These are phyloP conservation scores for Peromyscus californicus DNA, from an alignment of 2,113 vertebrate genomes.

Conservation along the genomic window DNA sequence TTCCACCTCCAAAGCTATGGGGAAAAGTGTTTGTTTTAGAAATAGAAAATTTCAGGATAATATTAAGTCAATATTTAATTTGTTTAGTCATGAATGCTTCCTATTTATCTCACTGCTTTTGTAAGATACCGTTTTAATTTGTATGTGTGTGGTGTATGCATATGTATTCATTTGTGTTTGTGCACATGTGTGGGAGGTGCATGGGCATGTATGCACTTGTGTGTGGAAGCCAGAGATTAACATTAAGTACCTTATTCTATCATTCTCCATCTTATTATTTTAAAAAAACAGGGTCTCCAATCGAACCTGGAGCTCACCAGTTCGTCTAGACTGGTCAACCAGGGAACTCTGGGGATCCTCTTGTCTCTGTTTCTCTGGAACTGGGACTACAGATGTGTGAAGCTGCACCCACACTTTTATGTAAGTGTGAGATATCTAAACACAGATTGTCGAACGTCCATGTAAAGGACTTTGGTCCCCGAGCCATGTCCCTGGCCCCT, in stretches of 20 bases:
- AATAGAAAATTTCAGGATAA: neutral
- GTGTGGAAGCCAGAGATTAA: neutral
- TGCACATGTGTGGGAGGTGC: neutral
- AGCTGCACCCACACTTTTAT: too few relatives aligned
- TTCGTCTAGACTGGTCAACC: neutral
- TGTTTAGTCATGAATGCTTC: slow-evolving; percentile 7
- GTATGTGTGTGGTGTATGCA: neutral
- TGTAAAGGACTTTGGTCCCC: neutral
- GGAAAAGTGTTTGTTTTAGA: slow-evolving; percentile 35
- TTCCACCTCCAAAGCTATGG: neutral
- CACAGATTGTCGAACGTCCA: neutral
- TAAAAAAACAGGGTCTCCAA: neutral
- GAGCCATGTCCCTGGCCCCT: too few relatives aligned
- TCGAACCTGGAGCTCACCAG: neutral
- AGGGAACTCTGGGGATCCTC: neutral
- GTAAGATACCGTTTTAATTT: neutral
- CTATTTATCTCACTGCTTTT: neutral
- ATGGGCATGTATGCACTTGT: neutral
- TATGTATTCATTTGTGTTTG: neutral
- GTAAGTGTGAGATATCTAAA: too few relatives aligned
- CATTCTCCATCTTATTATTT: neutral
- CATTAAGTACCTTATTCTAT: neutral
- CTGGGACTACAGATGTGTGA: neutral
- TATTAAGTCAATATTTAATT: neutral
- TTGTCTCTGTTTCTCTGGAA: neutral